phyloP scores from a whole-genome alignment of 2,113 vertebrate genomes.

The Lasiurus borealis region DNA sequence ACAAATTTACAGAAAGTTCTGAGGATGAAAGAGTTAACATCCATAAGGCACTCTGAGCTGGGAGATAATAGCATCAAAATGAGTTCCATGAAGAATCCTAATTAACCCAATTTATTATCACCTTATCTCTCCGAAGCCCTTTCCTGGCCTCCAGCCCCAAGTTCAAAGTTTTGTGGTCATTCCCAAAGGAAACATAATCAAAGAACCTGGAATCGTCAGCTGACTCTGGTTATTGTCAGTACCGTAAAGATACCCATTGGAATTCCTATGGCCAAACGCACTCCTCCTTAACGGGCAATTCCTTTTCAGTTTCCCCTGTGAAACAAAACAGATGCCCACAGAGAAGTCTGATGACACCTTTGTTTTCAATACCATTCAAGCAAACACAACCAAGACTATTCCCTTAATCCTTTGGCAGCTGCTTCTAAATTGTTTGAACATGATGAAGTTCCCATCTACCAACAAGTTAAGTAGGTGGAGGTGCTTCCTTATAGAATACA shows the following conservation, averaged over 20 bases:
- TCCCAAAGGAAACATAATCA: not conserved
- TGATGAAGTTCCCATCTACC: constrained; percentile 53
- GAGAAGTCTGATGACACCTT: constrained; percentile 59
- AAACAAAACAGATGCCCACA: constrained; percentile 58
- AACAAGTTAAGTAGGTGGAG: constrained; percentile 25
- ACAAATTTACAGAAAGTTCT: not conserved
- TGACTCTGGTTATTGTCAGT: constrained; percentile 28
- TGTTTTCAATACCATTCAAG: constrained; percentile 60
- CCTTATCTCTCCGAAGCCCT: constrained; percentile 1
- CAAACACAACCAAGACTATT: constrained; percentile 53
- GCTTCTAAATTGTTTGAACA: constrained; percentile 64
- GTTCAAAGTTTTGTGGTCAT: constrained; percentile 51
- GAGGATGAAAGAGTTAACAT: constrained; percentile 42
- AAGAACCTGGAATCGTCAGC: not conserved
- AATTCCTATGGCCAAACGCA: not conserved
- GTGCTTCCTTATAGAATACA: constrained; percentile 42
- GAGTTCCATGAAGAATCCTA: constrained; percentile 48
- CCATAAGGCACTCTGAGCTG: not conserved
- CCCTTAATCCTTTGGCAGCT: constrained; percentile 55
- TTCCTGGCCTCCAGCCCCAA: not conserved
- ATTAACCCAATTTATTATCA: constrained; percentile 41
- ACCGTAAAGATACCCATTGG: constrained; percentile 3
- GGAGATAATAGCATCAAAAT: not conserved
- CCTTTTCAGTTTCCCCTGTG: constrained; percentile 12
- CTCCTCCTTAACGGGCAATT: not conserved